Conservation (phyloP, 2,797 vertebrate genomes). For the Sphenopsis melanotis region DNA sequence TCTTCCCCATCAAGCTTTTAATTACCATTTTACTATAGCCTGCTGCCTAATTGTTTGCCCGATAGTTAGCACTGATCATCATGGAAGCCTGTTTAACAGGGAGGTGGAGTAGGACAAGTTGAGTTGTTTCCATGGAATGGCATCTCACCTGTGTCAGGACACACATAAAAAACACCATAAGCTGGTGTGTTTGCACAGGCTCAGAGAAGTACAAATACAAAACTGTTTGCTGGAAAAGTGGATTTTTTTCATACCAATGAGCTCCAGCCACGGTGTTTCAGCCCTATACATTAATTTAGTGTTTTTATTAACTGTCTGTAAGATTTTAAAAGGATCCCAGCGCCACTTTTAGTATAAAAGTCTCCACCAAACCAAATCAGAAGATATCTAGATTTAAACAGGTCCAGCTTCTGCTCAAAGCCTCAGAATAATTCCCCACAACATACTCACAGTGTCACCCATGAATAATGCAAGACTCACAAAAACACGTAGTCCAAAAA, state of each 20-base stretch:
- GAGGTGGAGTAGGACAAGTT: not conserved
- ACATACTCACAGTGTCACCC: not conserved
- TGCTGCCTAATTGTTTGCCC: not conserved
- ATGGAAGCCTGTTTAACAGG: not conserved
- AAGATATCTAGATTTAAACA: not conserved
- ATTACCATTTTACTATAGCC: not conserved
- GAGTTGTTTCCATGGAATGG: not conserved
- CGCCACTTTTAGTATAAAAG: not conserved
- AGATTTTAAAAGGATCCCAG: not conserved
- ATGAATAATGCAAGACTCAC: not conserved
- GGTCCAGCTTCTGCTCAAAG: not conserved
- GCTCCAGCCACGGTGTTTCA: not conserved
- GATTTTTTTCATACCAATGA: not conserved
- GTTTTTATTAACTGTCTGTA: not conserved
- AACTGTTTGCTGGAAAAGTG: not conserved
- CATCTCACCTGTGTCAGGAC: not conserved
- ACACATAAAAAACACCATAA: not conserved
- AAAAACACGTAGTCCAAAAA: not conserved
- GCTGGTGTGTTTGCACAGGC: not conserved
- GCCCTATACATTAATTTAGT: not conserved
- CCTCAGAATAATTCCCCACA: not conserved
- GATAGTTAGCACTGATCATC: not conserved
- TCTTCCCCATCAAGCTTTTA: conserved; percentile 16
- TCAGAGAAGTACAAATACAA: not conserved
- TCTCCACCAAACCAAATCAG: not conserved